These are phyloP conservation scores for Brachypalpus laphriformis DNA, from an alignment of 2,888 invertebrate species.

Conservation along the genomic window DNA sequence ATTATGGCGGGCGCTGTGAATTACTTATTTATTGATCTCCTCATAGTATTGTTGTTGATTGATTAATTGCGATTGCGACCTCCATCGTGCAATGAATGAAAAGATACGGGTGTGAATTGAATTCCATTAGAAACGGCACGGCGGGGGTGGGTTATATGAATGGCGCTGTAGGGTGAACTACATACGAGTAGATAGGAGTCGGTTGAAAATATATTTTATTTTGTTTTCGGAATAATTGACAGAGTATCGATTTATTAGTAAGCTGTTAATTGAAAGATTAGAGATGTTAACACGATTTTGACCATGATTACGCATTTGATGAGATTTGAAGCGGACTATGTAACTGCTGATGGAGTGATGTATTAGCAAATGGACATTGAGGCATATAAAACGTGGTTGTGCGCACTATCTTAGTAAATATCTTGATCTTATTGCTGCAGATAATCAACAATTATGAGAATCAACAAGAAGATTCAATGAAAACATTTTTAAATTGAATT, in stretches of 20 bases:
- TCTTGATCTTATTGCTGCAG: too few relatives aligned
- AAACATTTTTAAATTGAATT: too few relatives aligned
- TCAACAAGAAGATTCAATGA: too few relatives aligned
- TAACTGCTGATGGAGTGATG: not conserved
- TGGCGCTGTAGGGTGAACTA: conserved; percentile 30
- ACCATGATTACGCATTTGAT: not conserved
- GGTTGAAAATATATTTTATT: not conserved
- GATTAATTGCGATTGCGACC: conserved; percentile 67
- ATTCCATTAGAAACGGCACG: not conserved
- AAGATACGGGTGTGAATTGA: not conserved
- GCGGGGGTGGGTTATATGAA: conserved; percentile 19
- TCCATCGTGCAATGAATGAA: conserved; percentile 3
- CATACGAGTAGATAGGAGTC: conserved; percentile 18
- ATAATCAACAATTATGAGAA: too few relatives aligned
- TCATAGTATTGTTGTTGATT: conserved; percentile 42
- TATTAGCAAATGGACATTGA: too few relatives aligned
- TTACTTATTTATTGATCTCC: conserved; percentile 62
- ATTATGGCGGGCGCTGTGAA: conserved; percentile 41
- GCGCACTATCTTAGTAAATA: too few relatives aligned
- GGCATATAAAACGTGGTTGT: too few relatives aligned
- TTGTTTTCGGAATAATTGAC: conserved; percentile 2
- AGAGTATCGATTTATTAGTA: conserved; percentile 10
- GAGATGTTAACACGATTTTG: not conserved
- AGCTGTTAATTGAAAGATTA: conserved; percentile 28
- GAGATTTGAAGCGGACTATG: not conserved